These are phyloP conservation scores for Brachyopa scutellaris DNA, from an alignment of 2,888 invertebrate species.

Conservation along the genomic window DNA sequence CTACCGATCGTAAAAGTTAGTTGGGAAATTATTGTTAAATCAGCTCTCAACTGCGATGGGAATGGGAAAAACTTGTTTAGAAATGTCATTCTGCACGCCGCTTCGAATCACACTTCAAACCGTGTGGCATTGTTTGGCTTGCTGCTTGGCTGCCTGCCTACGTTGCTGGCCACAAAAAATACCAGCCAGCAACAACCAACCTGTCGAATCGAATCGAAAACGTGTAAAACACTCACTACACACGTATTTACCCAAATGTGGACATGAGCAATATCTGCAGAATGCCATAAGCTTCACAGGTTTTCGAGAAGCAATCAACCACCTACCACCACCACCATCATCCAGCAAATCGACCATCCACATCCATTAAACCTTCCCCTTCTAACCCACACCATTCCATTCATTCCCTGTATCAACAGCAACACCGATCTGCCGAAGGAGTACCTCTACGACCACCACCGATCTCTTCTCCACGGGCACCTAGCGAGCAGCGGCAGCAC, in stretches of 20 bases:
- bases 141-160: slow-evolving; percentile 48
- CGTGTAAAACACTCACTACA: slow-evolving; percentile 72
- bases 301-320: slow-evolving; percentile 58
- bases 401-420: slow-evolving; percentile 20
- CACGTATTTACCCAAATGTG: slow-evolving; percentile 71
- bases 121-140: slow-evolving; percentile 70
- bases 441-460: slow-evolving; percentile 27
- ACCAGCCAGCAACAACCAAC: slow-evolving; percentile 68
- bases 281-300: slow-evolving; percentile 69
- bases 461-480: slow-evolving; percentile 29
- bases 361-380: slow-evolving; percentile 69
- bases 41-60: slow-evolving; percentile 32
- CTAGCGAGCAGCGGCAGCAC: slow-evolving; percentile 5
- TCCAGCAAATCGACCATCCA: slow-evolving; percentile 52
- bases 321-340: slow-evolving; percentile 48
- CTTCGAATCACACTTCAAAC: slow-evolving; percentile 72
- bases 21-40: slow-evolving; percentile 60
- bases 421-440: slow-evolving; percentile 26
- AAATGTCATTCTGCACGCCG: slow-evolving; percentile 72
- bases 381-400: slow-evolving; percentile 58
- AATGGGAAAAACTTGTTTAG: slow-evolving; percentile 71
- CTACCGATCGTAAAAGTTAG: slow-evolving; percentile 51
- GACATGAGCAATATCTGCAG: slow-evolving; percentile 71
- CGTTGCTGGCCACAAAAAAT: slow-evolving; percentile 52
- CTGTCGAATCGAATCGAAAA: slow-evolving; percentile 72